A percentile compares a stretch with the other conserved stretches of the same genome.
Evolutionary conservation across 2,797 vertebrate species (phyloP).

Genomic region (Microctenopoma steveboyesi): DNA sequence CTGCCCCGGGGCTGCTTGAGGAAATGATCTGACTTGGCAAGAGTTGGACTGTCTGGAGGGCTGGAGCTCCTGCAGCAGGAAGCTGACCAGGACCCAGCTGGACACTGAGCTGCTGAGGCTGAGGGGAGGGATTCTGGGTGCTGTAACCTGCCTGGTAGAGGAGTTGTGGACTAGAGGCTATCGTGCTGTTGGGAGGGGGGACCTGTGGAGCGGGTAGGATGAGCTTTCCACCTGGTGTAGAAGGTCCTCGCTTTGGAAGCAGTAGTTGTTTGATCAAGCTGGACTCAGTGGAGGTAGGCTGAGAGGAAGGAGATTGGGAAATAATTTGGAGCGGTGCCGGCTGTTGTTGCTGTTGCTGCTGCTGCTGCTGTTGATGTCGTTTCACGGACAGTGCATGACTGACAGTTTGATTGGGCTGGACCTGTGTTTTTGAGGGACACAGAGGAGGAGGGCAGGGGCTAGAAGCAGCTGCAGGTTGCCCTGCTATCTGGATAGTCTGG

Average conservation of each 20-base stretch:
- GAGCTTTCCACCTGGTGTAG: conserved; percentile 96
- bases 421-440: conserved; percentile 84
- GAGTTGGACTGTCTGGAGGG: conserved; percentile 94
- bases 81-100: conserved; percentile 93
- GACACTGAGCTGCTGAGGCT: conserved; percentile 93
- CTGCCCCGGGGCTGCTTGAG: conserved; percentile 84
- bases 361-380: conserved; percentile 88
- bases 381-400: conserved; percentile 95
- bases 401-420: conserved; percentile 91
- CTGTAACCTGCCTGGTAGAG: conserved; percentile 90
- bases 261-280: conserved; percentile 99
- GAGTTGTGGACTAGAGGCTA: conserved; percentile 92
- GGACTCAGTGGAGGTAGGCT: conserved; percentile 94
- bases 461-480: conserved; percentile 88
- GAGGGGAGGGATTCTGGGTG: conserved; percentile 88
- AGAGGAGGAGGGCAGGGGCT: conserved; percentile 84
- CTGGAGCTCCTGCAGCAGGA: conserved; percentile 81
- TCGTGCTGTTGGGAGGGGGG: conserved; percentile 89
- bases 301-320: conserved; percentile 84
- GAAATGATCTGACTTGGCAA: conserved; percentile 95
- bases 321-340: conserved; percentile 79
- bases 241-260: conserved; percentile 97
- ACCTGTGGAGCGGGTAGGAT: conserved; percentile 98
- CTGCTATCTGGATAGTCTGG: conserved; percentile 92
- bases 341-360: conserved; percentile 81